Percentiles rank a stretch among this genome's conserved stretches.
phyloP scores from a whole-genome alignment of 2,888 invertebrate species.

The Belgica antarctica region DNA sequence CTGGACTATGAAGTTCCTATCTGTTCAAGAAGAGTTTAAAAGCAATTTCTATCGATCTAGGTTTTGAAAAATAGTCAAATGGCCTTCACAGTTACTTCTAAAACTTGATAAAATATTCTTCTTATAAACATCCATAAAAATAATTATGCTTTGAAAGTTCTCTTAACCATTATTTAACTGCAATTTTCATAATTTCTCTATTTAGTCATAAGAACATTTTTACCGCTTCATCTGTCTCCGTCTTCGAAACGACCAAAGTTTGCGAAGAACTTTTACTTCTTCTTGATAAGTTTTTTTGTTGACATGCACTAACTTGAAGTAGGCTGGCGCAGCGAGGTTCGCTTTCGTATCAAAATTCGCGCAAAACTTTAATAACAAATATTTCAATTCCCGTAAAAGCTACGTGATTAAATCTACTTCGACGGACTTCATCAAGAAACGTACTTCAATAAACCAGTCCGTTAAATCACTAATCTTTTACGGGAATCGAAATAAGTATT shows the following conservation, averaged over 20 bases:
- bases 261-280: too few species aligned
- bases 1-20: constrained; percentile 19
- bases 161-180: constrained; percentile 26
- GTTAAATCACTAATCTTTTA: too few species aligned
- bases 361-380: too few species aligned
- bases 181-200: constrained; percentile 1
- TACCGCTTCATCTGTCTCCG: background rate
- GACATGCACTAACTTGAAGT: background rate
- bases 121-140: constrained; percentile 41
- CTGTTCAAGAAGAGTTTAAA: background rate
- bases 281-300: too few species aligned
- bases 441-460: too few species aligned
- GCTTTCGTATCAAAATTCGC: too few species aligned
- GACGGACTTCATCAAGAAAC: too few species aligned
- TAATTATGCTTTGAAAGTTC: constrained; percentile 11
- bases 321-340: too few species aligned
- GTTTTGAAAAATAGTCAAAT: constrained; percentile 40
- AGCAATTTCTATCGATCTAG: background rate
- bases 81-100: constrained; percentile 42
- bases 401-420: too few species aligned
- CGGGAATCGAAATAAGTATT: too few species aligned
- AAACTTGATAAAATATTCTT: constrained; percentile 25
- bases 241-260: too few species aligned
- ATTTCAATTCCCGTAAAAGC: too few species aligned
- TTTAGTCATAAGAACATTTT: constrained; percentile 41